A percentile compares a stretch with the other conserved stretches of the same genome.
These are phyloP conservation scores for Columba janthina DNA, from an alignment of 2,113 vertebrate genomes.

Conservation along the genomic window DNA sequence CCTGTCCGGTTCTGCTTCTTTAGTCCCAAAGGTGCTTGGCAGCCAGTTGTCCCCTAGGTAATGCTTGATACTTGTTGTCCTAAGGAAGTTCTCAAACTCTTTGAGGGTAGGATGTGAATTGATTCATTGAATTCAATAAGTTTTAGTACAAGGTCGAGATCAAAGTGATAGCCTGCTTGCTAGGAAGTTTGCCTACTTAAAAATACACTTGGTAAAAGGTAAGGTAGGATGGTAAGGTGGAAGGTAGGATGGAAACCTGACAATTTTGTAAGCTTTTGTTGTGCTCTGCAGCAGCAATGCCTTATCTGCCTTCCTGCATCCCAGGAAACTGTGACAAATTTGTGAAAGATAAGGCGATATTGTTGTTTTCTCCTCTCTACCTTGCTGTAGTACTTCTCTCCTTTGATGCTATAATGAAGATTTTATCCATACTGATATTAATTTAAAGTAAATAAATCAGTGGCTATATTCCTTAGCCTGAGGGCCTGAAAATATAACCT, in stretches of 20 bases:
- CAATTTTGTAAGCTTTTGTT: background rate
- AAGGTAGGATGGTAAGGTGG: background rate
- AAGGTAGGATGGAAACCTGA: background rate
- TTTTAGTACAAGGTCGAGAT: background rate
- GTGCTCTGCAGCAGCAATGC: background rate
- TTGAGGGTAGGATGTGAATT: background rate
- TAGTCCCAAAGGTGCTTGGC: background rate
- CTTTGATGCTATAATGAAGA: slow-evolving; percentile 26
- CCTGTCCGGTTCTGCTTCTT: background rate
- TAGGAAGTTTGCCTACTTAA: background rate
- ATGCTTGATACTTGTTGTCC: background rate
- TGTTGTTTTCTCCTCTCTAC: background rate
- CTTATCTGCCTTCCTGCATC: background rate
- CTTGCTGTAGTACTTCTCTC: background rate
- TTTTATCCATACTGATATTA: background rate
- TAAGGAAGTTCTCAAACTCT: background rate
- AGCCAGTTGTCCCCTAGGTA: background rate
- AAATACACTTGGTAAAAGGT: background rate
- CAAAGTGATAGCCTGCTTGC: background rate
- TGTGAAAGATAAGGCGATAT: background rate
- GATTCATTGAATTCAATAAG: background rate
- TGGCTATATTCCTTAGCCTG: background rate
- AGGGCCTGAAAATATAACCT: background rate
- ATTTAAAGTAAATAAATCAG: slow-evolving; percentile 7
- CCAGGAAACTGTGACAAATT: slow-evolving; percentile 9